phyloP scores from a whole-genome alignment of 2,113 vertebrate species.

The Syngnathus scovelli region DNA sequence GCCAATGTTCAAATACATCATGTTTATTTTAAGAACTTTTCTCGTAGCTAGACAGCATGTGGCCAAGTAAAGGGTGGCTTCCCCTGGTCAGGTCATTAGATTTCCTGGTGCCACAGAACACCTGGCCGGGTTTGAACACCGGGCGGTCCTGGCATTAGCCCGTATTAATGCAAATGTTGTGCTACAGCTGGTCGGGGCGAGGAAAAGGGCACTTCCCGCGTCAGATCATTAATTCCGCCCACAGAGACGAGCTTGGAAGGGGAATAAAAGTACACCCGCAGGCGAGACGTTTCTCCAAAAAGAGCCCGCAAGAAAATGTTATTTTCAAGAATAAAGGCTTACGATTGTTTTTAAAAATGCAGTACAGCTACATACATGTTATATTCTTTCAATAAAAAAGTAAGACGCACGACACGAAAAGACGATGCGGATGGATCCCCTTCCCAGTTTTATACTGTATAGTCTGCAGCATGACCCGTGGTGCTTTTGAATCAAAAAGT shows the following conservation, averaged over 20 bases:
- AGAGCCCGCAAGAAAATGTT: neutral
- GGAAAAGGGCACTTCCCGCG: conserved; percentile 55
- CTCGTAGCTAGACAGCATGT: conserved; percentile 13
- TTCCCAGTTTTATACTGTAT: no score
- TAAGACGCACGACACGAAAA: no score
- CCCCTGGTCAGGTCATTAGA: conserved; percentile 60
- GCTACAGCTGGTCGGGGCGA: conserved; percentile 58
- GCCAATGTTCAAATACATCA: neutral
- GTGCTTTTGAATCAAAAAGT: no score
- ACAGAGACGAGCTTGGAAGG: conserved; percentile 14
- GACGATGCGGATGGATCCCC: no score
- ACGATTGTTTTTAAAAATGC: no score
- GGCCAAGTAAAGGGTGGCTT: conserved; percentile 36
- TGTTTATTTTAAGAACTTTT: neutral
- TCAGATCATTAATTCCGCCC: conserved; percentile 56
- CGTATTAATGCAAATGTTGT: conserved; percentile 48
- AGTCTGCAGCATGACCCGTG: no score
- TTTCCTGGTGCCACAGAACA: conserved; percentile 49
- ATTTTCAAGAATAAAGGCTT: no score
- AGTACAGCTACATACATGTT: no score
- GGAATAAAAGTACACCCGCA: neutral
- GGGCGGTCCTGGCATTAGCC: conserved; percentile 50
- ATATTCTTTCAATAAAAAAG: no score
- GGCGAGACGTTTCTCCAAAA: neutral
- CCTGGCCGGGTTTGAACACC: conserved; percentile 47